A percentile compares a stretch with the other conserved stretches of the same genome.
Conservation (phyloP, 2,797 vertebrate species). For the Steatocranus sp. region DNA sequence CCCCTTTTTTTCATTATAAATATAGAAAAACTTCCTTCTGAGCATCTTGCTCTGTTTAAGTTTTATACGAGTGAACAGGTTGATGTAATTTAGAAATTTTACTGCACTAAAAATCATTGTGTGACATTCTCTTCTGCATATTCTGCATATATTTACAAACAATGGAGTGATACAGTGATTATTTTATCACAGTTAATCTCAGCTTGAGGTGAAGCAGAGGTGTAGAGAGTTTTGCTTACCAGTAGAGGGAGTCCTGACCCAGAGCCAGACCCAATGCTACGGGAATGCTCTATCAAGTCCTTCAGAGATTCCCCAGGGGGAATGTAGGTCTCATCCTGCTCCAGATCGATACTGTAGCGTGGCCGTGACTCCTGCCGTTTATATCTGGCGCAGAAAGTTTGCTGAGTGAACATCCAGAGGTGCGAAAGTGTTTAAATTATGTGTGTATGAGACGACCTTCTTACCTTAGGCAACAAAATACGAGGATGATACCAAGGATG, state of each 20-base stretch:
- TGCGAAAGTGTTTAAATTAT: background rate
- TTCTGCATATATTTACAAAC: background rate
- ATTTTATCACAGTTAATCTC: background rate
- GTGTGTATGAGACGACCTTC: background rate
- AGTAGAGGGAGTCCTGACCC: constrained; percentile 99
- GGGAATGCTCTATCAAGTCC: constrained; percentile 92
- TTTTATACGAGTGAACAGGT: background rate
- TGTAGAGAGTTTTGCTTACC: constrained; percentile 69
- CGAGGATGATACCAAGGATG: constrained; percentile 80
- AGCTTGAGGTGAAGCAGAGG: background rate
- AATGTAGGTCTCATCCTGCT: constrained; percentile 90
- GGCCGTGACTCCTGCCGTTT: constrained; percentile 84
- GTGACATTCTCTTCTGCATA: background rate
- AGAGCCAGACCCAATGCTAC: constrained; percentile 87
- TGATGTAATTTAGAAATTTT: background rate
- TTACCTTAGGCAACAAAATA: constrained; percentile 93
- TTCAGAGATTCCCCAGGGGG: constrained; percentile 86
- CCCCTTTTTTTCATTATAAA: background rate
- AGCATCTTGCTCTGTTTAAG: background rate
- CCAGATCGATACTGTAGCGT: constrained; percentile 87
- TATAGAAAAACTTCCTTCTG: background rate
- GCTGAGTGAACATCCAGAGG: background rate
- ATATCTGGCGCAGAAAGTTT: constrained; percentile 70
- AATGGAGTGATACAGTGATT: background rate
- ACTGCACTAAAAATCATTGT: background rate